Evolutionary conservation across 2,888 invertebrate genomes (phyloP).

Genomic region (Drosophila dives): DNA sequence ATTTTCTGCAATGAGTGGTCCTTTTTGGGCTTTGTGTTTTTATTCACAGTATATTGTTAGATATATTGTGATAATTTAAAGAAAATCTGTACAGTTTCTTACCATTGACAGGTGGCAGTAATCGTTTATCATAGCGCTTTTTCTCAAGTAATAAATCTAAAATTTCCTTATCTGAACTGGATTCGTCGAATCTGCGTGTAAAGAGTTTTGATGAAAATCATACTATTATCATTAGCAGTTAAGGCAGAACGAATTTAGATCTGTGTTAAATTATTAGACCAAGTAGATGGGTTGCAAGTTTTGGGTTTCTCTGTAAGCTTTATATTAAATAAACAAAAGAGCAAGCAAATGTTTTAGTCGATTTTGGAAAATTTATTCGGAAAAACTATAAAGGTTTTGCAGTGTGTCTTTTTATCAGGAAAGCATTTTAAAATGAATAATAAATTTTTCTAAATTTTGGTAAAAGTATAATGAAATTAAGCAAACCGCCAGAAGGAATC

Average conservation of each 20-base stretch:
- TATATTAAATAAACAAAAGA: slow-evolving; percentile 5
- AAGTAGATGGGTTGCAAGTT: not conserved
- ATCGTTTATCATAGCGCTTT: slow-evolving; percentile 96
- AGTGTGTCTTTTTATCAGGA: not conserved
- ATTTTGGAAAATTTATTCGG: not conserved
- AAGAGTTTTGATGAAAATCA: slow-evolving; percentile 15
- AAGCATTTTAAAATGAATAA: not conserved
- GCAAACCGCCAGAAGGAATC: not conserved
- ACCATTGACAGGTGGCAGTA: slow-evolving; percentile 96
- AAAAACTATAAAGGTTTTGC: slow-evolving; percentile 1
- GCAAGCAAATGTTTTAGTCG: not conserved
- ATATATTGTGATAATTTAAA: not conserved
- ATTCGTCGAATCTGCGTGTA: slow-evolving; percentile 91
- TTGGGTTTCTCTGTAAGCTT: not conserved
- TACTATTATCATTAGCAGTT: not conserved
- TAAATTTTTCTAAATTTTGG: not conserved
- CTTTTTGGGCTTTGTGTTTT: not conserved
- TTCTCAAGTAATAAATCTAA: slow-evolving; percentile 94
- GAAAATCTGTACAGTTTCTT: slow-evolving; percentile 68
- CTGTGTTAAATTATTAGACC: not conserved
- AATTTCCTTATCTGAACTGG: slow-evolving; percentile 96
- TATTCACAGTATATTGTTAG: not conserved
- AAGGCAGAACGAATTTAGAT: not conserved
- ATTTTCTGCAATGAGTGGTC: not conserved
- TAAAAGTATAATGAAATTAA: not conserved